Evolutionary conservation across 2,888 invertebrate genomes (phyloP).

Genomic region (Congeria kusceri): DNA sequence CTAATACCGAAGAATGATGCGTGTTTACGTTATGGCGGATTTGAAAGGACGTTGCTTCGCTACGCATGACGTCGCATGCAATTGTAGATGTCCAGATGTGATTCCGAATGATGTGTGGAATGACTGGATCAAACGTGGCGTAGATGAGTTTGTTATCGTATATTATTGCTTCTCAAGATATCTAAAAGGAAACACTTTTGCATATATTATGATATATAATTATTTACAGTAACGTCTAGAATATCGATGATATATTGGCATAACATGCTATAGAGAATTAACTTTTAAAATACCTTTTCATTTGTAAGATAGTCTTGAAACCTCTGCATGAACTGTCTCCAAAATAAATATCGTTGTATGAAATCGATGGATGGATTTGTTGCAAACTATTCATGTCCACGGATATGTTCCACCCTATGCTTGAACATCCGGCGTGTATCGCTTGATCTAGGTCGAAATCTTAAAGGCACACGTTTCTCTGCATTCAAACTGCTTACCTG

Average conservation of each 20-base stretch:
- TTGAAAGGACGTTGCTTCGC: conserved; percentile 11
- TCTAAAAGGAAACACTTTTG: not conserved
- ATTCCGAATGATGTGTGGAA: conserved; percentile 11
- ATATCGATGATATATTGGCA: not conserved
- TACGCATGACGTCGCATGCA: conserved; percentile 18
- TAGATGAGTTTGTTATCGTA: conserved; percentile 10
- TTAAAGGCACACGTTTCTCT: not conserved
- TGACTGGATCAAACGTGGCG: conserved; percentile 19
- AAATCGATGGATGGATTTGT: conserved; percentile 11
- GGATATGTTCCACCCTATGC: conserved; percentile 14
- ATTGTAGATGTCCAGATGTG: conserved; percentile 24
- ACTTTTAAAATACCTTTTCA: conserved; percentile 4
- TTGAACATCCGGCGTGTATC: conserved; percentile 14
- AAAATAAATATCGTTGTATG: conserved; percentile 13
- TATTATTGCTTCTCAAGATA: conserved; percentile 11
- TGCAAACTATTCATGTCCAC: conserved; percentile 11
- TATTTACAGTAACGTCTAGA: not conserved
- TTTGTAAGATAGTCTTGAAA: conserved; percentile 17
- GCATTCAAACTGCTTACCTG: too few species aligned
- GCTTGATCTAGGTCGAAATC: not conserved
- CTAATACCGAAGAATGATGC: conserved; percentile 6
- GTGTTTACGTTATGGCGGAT: conserved; percentile 17
- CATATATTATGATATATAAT: too few species aligned
- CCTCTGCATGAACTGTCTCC: conserved; percentile 22
- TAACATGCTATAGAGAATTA: not conserved